A percentile compares a stretch with the other conserved stretches of the same genome.
Evolutionary conservation across 1,140 invertebrate genomes (phyloP).

Genomic region (Acromyrmex heyeri): DNA sequence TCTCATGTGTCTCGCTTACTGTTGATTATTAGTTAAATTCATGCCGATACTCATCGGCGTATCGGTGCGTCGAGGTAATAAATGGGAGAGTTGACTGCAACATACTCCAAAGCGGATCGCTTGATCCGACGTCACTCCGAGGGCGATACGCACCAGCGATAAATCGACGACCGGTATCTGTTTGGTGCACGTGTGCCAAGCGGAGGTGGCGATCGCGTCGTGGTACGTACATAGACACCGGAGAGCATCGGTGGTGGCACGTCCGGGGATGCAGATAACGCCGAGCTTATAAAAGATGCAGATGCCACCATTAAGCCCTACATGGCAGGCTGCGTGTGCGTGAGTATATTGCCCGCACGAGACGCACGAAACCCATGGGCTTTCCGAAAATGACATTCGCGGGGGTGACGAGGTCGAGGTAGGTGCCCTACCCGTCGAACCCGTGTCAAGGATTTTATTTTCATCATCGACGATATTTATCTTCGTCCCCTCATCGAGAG

Average conservation of each 20-base stretch:
- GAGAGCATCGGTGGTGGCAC: slow-evolving; percentile 18
- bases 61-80: slow-evolving; percentile 40
- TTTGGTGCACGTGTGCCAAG: slow-evolving; percentile 21
- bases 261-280: slow-evolving; percentile 54
- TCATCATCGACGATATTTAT: slow-evolving; percentile 79
- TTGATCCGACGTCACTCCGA: slow-evolving; percentile 48
- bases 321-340: neutral
- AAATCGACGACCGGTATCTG: slow-evolving; percentile 51
- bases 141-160: slow-evolving; percentile 37
- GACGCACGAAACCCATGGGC: slow-evolving; percentile 32
- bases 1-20: slow-evolving; percentile 24
- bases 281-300: slow-evolving; percentile 65
- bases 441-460: slow-evolving; percentile 79
- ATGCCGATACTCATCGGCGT: slow-evolving; percentile 45
- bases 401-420: slow-evolving; percentile 62
- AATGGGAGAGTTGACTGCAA: slow-evolving; percentile 40
- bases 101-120: neutral
- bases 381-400: slow-evolving; percentile 43
- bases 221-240: neutral
- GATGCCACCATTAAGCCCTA: slow-evolving; percentile 63
- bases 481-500: slow-evolving; percentile 64
- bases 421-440: slow-evolving; percentile 70
- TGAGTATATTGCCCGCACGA: slow-evolving; percentile 2
- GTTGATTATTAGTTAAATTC: slow-evolving; percentile 58
- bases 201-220: slow-evolving; percentile 2